Evolutionary conservation across 2,113 vertebrate species (phyloP).

Genomic region (Cyanistes caeruleus): DNA sequence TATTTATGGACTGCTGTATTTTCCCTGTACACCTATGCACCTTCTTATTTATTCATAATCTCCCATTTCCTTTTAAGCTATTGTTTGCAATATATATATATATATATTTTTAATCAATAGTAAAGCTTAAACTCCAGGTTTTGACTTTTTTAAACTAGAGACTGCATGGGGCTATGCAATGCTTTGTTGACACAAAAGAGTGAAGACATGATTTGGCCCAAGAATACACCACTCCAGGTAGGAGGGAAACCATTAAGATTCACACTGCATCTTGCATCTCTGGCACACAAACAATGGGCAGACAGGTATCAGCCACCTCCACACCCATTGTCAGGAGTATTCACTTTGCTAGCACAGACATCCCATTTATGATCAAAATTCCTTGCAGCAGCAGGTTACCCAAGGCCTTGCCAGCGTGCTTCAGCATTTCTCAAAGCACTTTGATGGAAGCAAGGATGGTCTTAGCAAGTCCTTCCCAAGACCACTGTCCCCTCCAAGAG

Average conservation of each 20-base stretch:
- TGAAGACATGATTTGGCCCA: neutral
- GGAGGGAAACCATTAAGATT: neutral
- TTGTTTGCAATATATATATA: neutral
- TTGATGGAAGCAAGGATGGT: neutral
- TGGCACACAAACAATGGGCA: neutral
- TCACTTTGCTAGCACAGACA: neutral
- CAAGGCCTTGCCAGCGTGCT: neutral
- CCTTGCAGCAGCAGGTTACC: neutral
- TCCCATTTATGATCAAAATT: neutral
- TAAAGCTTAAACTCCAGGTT: neutral
- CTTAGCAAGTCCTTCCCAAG: neutral
- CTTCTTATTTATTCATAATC: slow-evolving; percentile 53
- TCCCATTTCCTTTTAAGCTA: slow-evolving; percentile 15
- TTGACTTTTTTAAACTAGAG: neutral
- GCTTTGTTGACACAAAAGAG: neutral
- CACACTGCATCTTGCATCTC: neutral
- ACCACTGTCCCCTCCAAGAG: fast-evolving
- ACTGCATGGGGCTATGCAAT: neutral
- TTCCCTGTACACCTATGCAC: slow-evolving; percentile 34
- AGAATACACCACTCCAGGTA: neutral
- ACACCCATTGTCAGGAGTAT: neutral
- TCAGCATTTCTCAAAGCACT: neutral
- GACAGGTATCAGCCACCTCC: neutral
- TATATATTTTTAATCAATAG: slow-evolving; percentile 2
- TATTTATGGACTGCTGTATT: slow-evolving; percentile 51